phyloP scores from a whole-genome alignment of 1,140 invertebrate genomes.

The Penaeus japonicus region DNA sequence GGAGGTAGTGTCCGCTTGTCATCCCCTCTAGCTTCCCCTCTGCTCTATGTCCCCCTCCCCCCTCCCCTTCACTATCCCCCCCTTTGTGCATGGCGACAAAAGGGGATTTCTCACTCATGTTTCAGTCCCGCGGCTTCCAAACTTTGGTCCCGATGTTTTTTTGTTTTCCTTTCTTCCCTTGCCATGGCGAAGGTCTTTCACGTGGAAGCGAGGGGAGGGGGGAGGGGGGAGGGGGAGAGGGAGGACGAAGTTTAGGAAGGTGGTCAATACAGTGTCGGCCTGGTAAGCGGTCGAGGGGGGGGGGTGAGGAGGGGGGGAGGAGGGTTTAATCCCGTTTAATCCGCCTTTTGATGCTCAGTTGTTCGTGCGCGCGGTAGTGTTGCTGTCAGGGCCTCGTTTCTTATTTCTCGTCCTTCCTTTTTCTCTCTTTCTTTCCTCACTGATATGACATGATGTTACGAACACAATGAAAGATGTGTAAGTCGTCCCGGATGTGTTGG shows the following conservation, averaged over 20 bases:
- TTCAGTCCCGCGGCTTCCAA: constrained; percentile 9
- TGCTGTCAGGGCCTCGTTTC: neutral
- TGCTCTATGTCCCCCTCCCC: neutral
- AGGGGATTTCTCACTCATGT: constrained; percentile 21
- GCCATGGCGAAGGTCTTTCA: too few species aligned
- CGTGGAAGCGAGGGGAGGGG: too few species aligned
- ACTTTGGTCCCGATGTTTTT: neutral
- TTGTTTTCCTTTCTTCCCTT: neutral
- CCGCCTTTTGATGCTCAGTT: constrained; percentile 49
- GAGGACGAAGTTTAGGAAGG: neutral
- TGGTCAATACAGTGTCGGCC: constrained; percentile 15
- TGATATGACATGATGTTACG: too few species aligned
- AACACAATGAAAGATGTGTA: too few species aligned
- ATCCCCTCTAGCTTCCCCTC: neutral
- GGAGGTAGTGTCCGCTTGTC: neutral
- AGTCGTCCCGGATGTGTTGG: too few species aligned
- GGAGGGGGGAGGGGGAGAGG: neutral
- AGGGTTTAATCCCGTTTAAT: constrained; percentile 35
- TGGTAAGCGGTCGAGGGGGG: constrained; percentile 8
- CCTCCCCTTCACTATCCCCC: neutral
- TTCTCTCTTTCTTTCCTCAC: neutral
- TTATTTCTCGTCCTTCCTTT: neutral
- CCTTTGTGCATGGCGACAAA: neutral
- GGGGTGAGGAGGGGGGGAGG: neutral
- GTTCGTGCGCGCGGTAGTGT: constrained; percentile 39